Evolutionary conservation across 2,113 vertebrate genomes (phyloP).

Genomic region (Albula goreensis): DNA sequence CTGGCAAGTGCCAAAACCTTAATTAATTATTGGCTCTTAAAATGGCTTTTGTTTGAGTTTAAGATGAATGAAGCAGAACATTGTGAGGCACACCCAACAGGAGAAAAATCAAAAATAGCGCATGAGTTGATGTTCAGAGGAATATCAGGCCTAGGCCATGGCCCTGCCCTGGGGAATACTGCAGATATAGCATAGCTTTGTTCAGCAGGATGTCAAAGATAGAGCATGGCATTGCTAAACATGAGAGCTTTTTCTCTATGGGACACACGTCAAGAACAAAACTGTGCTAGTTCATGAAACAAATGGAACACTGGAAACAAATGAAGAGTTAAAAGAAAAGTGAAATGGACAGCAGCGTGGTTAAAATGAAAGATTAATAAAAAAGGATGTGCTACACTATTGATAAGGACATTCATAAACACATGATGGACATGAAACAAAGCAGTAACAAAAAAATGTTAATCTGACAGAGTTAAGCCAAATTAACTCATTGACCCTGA

Average conservation of each 20-base stretch:
- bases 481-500: neutral
- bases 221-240: neutral
- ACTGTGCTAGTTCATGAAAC: neutral
- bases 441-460: neutral
- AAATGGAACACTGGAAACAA: too few relatives aligned
- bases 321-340: too few relatives aligned
- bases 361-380: neutral
- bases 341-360: too few relatives aligned
- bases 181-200: neutral
- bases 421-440: neutral
- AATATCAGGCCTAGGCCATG: too few relatives aligned
- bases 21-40: too few relatives aligned
- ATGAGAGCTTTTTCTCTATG: neutral
- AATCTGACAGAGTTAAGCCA: neutral
- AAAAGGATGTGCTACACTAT: neutral
- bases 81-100: too few relatives aligned
- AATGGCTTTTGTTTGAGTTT: too few relatives aligned
- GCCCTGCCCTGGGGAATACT: too few relatives aligned
- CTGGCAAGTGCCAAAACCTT: too few relatives aligned
- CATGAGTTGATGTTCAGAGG: too few relatives aligned
- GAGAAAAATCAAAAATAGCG: too few relatives aligned
- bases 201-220: neutral
- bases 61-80: too few relatives aligned
- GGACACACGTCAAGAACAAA: neutral
- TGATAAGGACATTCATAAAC: neutral